Conservation (phyloP, 2,797 vertebrate species). For the Amblyraja radiata region DNA sequence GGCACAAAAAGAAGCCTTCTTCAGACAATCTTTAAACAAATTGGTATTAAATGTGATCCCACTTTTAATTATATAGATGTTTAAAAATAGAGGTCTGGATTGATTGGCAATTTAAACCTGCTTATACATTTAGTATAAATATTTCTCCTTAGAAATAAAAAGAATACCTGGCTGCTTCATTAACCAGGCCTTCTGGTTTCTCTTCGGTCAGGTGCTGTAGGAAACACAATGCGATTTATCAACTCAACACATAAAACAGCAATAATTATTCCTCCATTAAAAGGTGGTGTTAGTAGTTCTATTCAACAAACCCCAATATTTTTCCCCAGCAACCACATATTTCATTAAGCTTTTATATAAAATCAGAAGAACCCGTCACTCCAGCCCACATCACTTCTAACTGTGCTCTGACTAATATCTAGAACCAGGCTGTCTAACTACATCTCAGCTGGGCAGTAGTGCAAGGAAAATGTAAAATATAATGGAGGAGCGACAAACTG, state of each 20-base stretch:
- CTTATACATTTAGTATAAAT: not conserved
- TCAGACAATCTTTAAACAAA: not conserved
- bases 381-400: not conserved
- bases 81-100: too few species aligned
- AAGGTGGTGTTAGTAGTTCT: too few species aligned
- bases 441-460: not conserved
- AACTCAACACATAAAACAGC: not conserved
- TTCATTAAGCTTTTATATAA: not conserved
- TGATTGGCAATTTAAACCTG: not conserved
- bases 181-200: constrained; percentile 77
- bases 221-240: constrained; percentile 39
- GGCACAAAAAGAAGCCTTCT: not conserved
- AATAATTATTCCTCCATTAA: not conserved
- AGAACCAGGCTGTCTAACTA: not conserved
- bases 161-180: constrained; percentile 85
- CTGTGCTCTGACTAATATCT: not conserved
- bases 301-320: not conserved
- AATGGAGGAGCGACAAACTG: not conserved
- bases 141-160: constrained; percentile 1
- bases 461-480: not conserved
- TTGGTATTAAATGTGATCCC: not conserved
- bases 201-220: constrained; percentile 79
- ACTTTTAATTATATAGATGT: too few species aligned
- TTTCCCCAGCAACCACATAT: not conserved
- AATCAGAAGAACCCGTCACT: not conserved